Base-by-base conservation (phyloP, 2,113 vertebrate species). In the Oreochromis niloticus region DNA sequence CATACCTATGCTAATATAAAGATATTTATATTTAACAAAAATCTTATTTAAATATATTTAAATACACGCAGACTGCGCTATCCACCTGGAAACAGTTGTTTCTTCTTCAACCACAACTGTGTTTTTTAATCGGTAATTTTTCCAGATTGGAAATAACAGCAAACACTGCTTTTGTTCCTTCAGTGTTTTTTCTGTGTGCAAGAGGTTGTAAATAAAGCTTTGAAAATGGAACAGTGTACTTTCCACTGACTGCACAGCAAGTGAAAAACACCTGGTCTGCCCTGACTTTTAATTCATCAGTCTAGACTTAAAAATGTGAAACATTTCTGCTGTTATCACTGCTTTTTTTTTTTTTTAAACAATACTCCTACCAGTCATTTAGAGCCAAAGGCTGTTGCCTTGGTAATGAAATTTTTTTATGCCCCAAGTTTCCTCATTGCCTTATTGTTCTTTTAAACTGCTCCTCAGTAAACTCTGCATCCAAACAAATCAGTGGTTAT, bases 131-230 rank as follows among this genome's bases (percentile, higher is more conserved):
- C 4, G 8, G 32, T 68, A 9, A 32, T 78, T 88, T 57, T 32
- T 66, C 73, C 68, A 79, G n/a, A 32, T 52, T 84, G 57, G 24
- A 80, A 34, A 81, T 13, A 19, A 71, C 52, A 66, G 56, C 27
- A 43, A 71, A 27, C 2, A 71, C 71, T 78, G 27, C 11, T 46
- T 83, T 80, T 78, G 71, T 85, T 56, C 8, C 68, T 85, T 90
- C 85, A 82, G 81, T 81, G 85, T 61, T 52, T n/a, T 75, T 48
- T 82, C 46, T 88, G 50, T 82, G 39, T 81, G n/a, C 19, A 48
- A 84, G 34, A 5, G 56, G 80, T 75, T 90, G 82, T 89, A 87
- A 90, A 92, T 92, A 87, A 90, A 90, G 63, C 30, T 80, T 81
- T 75, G 30, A 56, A 80, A 63, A 81, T 61, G 46, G 10, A 50